These are phyloP conservation scores for Corbicula japonica DNA, from an alignment of 2,888 invertebrate genomes.

Conservation along the genomic window DNA sequence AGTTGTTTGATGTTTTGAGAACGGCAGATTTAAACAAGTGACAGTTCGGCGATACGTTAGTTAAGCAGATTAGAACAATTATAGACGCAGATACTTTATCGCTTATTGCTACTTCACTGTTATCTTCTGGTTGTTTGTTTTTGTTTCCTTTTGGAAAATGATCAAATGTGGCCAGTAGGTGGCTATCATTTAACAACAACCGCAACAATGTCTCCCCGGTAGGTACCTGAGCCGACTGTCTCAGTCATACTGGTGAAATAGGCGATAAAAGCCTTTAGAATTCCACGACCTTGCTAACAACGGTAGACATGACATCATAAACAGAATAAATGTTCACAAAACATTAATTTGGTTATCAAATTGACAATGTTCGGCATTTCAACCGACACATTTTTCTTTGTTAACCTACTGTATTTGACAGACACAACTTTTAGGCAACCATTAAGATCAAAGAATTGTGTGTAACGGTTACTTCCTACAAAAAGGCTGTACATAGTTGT, in stretches of 20 bases:
- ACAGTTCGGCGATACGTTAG: too few species aligned
- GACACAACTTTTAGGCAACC: background rate
- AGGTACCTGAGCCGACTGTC: too few species aligned
- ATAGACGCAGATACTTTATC: too few species aligned
- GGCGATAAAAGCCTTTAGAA: background rate
- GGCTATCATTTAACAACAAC: too few species aligned
- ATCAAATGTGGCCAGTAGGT: too few species aligned
- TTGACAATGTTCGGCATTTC: background rate
- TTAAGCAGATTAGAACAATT: too few species aligned
- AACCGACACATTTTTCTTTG: background rate
- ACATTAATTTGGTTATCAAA: background rate
- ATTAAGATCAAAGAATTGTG: conserved; percentile 1
- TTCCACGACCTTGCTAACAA: conserved; percentile 7
- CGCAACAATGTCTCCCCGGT: too few species aligned
- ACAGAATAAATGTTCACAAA: conserved; percentile 9
- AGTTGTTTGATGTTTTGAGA: too few species aligned
- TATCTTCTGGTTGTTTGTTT: too few species aligned
- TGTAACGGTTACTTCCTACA: background rate
- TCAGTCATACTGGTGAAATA: conserved; percentile 6
- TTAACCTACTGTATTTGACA: conserved; percentile 1
- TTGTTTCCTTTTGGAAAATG: too few species aligned
- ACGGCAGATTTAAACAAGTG: too few species aligned
- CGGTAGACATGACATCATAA: background rate
- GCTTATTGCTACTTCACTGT: too few species aligned
- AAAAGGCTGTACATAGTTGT: background rate